phyloP scores from a whole-genome alignment of 64 coral and sea anemone species.

The Montipora capricornis region DNA sequence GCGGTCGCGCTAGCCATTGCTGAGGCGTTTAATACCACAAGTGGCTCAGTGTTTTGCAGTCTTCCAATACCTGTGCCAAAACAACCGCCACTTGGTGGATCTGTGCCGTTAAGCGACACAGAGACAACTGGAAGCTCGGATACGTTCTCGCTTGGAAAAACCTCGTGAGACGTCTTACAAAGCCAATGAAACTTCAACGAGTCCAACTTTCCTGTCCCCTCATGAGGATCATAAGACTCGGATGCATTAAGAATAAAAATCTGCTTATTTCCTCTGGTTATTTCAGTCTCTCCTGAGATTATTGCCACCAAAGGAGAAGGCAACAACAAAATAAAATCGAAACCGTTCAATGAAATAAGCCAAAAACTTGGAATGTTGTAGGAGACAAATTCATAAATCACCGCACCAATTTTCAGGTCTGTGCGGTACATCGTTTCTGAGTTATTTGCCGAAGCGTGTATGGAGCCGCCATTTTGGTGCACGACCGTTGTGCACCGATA shows the following conservation, averaged over 20 bases:
- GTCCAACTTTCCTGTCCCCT: neutral
- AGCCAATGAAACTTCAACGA: constrained; percentile 5
- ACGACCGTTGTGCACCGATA: too few relatives aligned
- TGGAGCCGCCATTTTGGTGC: too few relatives aligned
- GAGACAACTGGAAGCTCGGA: neutral
- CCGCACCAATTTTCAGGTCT: too few relatives aligned
- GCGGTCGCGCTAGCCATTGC: neutral
- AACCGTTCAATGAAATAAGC: too few relatives aligned
- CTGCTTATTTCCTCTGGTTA: constrained; percentile 25
- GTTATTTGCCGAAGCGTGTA: too few relatives aligned
- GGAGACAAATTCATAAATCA: too few relatives aligned
- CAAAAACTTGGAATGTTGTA: too few relatives aligned
- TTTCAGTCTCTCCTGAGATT: constrained; percentile 31
- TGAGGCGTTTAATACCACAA: constrained; percentile 16
- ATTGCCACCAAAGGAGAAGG: neutral
- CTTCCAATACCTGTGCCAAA: constrained; percentile 14
- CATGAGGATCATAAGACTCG: constrained; percentile 9
- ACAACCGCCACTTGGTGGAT: constrained; percentile 11
- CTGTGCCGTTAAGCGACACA: neutral
- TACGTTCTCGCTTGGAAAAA: neutral
- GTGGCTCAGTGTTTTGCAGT: constrained; percentile 4
- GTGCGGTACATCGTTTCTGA: too few relatives aligned
- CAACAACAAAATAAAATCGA: too few relatives aligned
- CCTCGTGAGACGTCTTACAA: neutral
- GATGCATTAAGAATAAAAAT: constrained; percentile 8